Conservation (phyloP, 2,113 vertebrate species). For the Peromyscus californicus region DNA sequence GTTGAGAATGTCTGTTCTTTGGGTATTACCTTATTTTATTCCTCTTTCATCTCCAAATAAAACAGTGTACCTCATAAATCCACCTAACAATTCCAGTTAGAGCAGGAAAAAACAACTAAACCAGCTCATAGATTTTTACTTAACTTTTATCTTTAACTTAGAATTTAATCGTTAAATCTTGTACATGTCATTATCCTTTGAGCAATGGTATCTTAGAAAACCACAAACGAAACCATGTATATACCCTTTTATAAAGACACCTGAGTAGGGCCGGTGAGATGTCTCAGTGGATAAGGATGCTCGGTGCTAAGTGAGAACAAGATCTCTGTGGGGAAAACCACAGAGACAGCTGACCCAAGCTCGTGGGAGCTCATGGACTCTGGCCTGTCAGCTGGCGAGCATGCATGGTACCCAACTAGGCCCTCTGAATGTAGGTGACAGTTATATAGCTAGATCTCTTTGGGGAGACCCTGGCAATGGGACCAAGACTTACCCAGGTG, state of each 20-base stretch:
- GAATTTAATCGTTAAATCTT: not conserved
- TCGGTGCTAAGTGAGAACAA: too few species aligned
- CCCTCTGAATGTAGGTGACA: too few species aligned
- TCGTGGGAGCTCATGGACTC: too few species aligned
- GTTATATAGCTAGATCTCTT: too few species aligned
- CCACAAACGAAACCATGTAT: not conserved
- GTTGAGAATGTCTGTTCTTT: not conserved
- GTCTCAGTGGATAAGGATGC: not conserved
- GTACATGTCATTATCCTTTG: not conserved
- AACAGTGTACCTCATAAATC: not conserved
- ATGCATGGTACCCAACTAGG: too few species aligned
- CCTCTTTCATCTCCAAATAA: not conserved
- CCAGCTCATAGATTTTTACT: not conserved
- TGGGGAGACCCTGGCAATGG: too few species aligned
- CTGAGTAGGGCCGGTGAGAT: not conserved
- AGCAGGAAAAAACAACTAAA: not conserved
- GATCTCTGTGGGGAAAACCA: too few species aligned
- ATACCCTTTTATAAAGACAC: not conserved
- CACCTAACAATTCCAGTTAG: not conserved
- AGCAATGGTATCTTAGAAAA: not conserved
- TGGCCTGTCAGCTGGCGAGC: too few species aligned
- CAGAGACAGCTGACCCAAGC: too few species aligned
- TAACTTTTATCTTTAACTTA: not conserved
- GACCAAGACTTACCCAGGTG: too few species aligned
- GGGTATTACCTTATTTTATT: not conserved